phyloP scores from a whole-genome alignment of 2,113 vertebrate species.

The Polyodon spathula region DNA sequence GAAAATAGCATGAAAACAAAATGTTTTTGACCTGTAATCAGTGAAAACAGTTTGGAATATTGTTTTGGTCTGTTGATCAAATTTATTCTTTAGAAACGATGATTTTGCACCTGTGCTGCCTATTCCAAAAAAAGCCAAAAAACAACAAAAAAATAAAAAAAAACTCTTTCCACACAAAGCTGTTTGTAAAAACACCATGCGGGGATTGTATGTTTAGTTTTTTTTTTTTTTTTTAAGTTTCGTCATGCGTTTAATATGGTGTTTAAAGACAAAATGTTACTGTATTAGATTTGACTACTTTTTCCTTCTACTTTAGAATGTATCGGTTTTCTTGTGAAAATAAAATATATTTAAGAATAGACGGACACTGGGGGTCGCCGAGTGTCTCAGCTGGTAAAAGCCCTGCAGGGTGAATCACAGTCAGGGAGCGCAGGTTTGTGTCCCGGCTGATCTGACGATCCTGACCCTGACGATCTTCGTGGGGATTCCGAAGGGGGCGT shows the following conservation, averaged over 20 bases:
- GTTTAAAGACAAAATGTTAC: conserved; percentile 2
- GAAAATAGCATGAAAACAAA: conserved; percentile 70
- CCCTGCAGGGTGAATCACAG: too few relatives aligned
- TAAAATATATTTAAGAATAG: too few relatives aligned
- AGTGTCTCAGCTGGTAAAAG: too few relatives aligned
- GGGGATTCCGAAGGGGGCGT: too few relatives aligned
- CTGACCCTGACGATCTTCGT: too few relatives aligned
- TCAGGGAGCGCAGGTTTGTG: too few relatives aligned
- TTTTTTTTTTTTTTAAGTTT: conserved; percentile 8
- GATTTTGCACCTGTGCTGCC: conserved; percentile 74
- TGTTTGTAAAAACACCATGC: conserved; percentile 34
- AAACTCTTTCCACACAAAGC: conserved; percentile 45
- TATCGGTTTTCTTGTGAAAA: too few relatives aligned
- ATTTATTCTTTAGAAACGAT: conserved; percentile 57
- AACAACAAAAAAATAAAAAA: too few relatives aligned
- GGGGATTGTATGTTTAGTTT: conserved; percentile 10
- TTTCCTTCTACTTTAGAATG: too few relatives aligned
- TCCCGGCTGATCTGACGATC: too few relatives aligned
- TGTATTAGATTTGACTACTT: not conserved
- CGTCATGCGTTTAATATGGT: conserved; percentile 12
- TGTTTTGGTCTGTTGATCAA: conserved; percentile 69
- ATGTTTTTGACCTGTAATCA: conserved; percentile 77
- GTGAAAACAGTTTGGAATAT: conserved; percentile 56
- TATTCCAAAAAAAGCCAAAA: too few relatives aligned
- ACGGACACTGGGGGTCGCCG: too few relatives aligned